phyloP scores from a whole-genome alignment of 2,888 invertebrate genomes.

The Drosophila hamatofila region DNA sequence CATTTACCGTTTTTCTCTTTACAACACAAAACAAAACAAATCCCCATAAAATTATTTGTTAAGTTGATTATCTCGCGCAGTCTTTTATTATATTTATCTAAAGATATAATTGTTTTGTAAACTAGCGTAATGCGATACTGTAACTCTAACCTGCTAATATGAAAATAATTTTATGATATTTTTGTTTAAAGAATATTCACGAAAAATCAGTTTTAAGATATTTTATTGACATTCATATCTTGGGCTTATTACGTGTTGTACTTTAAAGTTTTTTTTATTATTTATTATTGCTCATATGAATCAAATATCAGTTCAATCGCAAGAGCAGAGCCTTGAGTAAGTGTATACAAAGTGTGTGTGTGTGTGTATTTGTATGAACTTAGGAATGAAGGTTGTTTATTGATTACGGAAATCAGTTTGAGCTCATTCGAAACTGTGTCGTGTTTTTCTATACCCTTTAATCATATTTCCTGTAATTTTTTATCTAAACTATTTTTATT shows the following conservation, averaged over 20 bases:
- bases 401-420: conserved; percentile 45
- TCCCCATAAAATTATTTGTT: background rate
- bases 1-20: background rate
- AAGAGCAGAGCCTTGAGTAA: conserved; percentile 23
- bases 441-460: conserved; percentile 3
- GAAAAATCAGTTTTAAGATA: background rate
- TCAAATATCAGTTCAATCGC: conserved; percentile 15
- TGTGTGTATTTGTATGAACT: conserved; percentile 14
- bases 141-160: background rate
- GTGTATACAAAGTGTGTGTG: conserved; percentile 43
- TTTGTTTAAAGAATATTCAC: background rate
- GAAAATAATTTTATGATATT: background rate
- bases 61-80: background rate
- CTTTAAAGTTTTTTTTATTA: background rate
- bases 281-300: conserved; percentile 8
- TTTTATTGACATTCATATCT: background rate
- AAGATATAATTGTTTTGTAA: background rate
- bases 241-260: background rate
- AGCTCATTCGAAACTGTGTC: background rate
- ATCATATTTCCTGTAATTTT: background rate
- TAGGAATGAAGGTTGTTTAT: conserved; percentile 30
- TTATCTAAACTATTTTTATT: too few species aligned
- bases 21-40: background rate
- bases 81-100: background rate
- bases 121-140: background rate